Evolutionary conservation across 2,797 vertebrate genomes (phyloP), one percentile per base, ranked within the genome.

Genomic region (Saxicola maurus): DNA sequence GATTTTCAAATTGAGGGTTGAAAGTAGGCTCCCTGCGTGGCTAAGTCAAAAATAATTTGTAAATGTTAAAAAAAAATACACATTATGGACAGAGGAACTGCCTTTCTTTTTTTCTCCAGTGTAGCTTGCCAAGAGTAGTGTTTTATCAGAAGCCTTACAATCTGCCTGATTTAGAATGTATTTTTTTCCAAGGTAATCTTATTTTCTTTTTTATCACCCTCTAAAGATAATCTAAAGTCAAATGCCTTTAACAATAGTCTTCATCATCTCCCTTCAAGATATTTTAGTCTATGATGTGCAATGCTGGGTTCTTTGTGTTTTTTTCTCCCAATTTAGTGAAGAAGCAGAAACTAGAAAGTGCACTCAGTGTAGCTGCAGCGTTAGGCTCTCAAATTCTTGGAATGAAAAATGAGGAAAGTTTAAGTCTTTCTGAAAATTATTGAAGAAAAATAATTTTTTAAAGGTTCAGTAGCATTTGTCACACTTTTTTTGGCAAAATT

Each of bases 11-110:
- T 96, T 95, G 96, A 85, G 83, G 95, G 85, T 95, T 96, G 96
- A 96, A 97, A 97, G 96, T 96, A 96, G 97, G 91, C 96, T 96
- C 97, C 97, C 97, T 96, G 97, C 96, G 3, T 95, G 83, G 96
- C 92, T 93, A 96, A 96, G 94, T 96, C 93, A 97, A 96, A 97
- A 97, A 97, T 97, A 97, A 97, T 96, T 96, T 96, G 94, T 90
- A 90, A 95, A 96, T 95, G 95, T 91, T 95, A 83, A 84, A 30
- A 90, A 95, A 95, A 96, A 94, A 82, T 72, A 45, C 76, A 65
- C 86, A 43, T 95, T 93, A 78, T 0, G 16, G 82, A 92, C 67
- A 81, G 93, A 94, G 56, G 80, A 89, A 73, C 49, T 53, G 76
- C 30, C 10, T 16, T 64, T 62, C 37, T 23, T 5, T 45, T 23